Percentiles rank a stretch among this genome's conserved stretches.
These are phyloP conservation scores for Coleophora deauratella DNA, from an alignment of 2,888 invertebrate genomes.

Conservation along the genomic window DNA sequence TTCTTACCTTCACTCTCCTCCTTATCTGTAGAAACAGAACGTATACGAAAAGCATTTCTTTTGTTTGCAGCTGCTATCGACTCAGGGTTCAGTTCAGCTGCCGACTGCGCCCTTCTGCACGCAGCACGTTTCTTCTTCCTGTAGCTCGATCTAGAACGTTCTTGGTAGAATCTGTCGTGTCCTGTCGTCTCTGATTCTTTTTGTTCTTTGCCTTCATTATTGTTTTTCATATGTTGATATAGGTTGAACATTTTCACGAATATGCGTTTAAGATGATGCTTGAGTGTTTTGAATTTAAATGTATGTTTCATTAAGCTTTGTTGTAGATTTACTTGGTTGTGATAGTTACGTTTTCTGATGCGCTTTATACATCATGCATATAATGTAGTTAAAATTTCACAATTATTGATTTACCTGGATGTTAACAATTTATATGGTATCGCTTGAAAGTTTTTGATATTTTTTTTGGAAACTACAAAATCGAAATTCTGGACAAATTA, in stretches of 20 bases:
- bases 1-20: constrained; percentile 69
- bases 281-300: constrained; percentile 28
- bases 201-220: constrained; percentile 67
- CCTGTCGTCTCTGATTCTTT: constrained; percentile 80
- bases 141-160: constrained; percentile 69
- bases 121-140: constrained; percentile 73
- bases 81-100: constrained; percentile 78
- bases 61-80: constrained; percentile 77
- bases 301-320: constrained; percentile 35
- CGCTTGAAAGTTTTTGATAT: no score
- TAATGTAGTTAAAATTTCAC: no score
- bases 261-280: constrained; percentile 26
- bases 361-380: no score
- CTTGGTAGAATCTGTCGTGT: constrained; percentile 86
- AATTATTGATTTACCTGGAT: no score
- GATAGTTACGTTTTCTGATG: constrained; percentile 2
- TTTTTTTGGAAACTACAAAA: no score
- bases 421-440: no score
- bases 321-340: background rate
- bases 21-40: constrained; percentile 78
- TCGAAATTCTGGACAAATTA: background rate
- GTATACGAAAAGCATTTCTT: constrained; percentile 74
- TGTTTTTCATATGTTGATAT: constrained; percentile 80
- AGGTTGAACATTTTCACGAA: constrained; percentile 81
- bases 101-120: constrained; percentile 79